These are phyloP conservation scores for Sterrhoptilus dennistouni DNA, from an alignment of 2,113 vertebrate genomes.

Conservation along the genomic window DNA sequence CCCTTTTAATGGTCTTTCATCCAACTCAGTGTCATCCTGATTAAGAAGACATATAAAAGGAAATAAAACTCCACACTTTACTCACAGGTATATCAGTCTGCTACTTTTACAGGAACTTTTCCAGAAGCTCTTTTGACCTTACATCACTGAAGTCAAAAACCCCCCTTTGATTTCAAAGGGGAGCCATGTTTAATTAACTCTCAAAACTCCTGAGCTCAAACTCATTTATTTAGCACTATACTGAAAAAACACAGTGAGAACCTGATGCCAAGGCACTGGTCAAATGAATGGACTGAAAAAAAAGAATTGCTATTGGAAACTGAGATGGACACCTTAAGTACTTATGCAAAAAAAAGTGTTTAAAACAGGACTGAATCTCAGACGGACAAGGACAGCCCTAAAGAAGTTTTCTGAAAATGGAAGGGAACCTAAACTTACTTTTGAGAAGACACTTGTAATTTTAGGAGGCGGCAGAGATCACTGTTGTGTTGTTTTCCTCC, in stretches of 20 bases:
- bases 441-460: neutral
- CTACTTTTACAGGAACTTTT: neutral
- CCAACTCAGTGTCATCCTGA: neutral
- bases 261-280: neutral
- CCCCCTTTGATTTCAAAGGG: neutral
- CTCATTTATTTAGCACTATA: neutral
- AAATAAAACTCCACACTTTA: neutral
- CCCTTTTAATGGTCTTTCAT: neutral
- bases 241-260: neutral
- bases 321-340: neutral
- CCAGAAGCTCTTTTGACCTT: neutral
- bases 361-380: neutral
- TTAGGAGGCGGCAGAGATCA: neutral
- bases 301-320: neutral
- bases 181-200: neutral
- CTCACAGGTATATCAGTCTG: neutral
- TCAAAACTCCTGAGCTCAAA: neutral
- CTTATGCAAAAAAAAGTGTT: neutral
- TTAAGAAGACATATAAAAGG: neutral
- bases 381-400: neutral
- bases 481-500: accelerated
- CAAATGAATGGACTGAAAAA: neutral
- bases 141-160: neutral
- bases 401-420: neutral
- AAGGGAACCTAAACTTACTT: neutral